Percentiles rank a stretch among this genome's conserved stretches.
phyloP scores from a whole-genome alignment of 1,140 invertebrate species.

The Drosophila trapezifrons region DNA sequence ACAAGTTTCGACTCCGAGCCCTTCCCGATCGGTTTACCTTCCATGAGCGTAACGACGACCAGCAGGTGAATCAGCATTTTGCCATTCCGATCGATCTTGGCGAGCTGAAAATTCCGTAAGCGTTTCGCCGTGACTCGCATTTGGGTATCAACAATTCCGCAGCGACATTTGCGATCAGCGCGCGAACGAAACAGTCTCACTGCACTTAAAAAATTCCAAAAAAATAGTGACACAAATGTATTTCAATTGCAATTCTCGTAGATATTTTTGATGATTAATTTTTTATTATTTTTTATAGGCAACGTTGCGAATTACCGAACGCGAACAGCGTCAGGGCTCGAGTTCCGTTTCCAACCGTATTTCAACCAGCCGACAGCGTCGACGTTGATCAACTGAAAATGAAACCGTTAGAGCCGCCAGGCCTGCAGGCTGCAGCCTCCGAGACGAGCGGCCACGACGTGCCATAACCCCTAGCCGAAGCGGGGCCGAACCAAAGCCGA shows the following conservation, averaged over 20 bases:
- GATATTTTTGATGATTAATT: background rate
- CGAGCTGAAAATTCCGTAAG: constrained; percentile 26
- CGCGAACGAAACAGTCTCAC: constrained; percentile 27
- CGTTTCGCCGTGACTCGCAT: constrained; percentile 60
- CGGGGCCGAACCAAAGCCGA: constrained; percentile 2
- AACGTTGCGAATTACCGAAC: constrained; percentile 7
- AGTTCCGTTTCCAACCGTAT: constrained; percentile 10
- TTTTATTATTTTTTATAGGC: background rate
- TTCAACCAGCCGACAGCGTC: constrained; percentile 66
- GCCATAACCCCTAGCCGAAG: background rate
- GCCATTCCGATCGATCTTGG: constrained; percentile 54
- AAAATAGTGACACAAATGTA: constrained; percentile 21
- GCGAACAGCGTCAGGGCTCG: constrained; percentile 1
- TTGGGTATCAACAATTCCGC: constrained; percentile 42
- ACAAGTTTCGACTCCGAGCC: background rate
- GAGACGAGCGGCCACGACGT: background rate
- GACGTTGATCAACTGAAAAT: constrained; percentile 76
- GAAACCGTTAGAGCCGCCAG: constrained; percentile 14
- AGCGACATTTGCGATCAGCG: constrained; percentile 43
- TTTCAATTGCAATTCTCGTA: background rate
- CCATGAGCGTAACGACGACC: constrained; percentile 56
- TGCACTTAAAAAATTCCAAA: constrained; percentile 35
- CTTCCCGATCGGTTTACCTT: constrained; percentile 61
- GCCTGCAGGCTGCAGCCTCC: constrained; percentile 35
- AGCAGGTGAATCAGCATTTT: constrained; percentile 75